These are phyloP conservation scores for Drosophila limbata DNA, from an alignment of 2,888 invertebrate species.

Conservation along the genomic window DNA sequence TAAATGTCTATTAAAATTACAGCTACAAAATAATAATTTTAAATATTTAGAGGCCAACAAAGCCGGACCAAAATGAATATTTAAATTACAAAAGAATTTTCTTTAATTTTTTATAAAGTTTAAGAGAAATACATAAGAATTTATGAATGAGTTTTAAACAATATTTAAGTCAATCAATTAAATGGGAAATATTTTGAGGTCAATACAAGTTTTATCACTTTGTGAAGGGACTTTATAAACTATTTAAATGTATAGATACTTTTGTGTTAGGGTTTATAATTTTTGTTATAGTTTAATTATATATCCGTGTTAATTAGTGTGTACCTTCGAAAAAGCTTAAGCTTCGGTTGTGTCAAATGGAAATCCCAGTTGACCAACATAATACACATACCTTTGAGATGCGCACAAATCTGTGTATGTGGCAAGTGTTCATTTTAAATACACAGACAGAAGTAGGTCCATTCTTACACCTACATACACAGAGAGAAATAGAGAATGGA, in stretches of 20 bases:
- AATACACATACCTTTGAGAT: not conserved
- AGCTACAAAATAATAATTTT: not conserved
- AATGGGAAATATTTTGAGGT: too few relatives aligned
- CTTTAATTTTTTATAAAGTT: too few relatives aligned
- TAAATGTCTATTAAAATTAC: not conserved
- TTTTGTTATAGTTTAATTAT: not conserved
- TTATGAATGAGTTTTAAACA: too few relatives aligned
- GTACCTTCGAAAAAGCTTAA: slow-evolving; percentile 1
- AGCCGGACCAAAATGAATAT: not conserved
- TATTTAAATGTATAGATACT: not conserved
- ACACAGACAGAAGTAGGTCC: slow-evolving; percentile 10
- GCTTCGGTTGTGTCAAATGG: slow-evolving; percentile 39
- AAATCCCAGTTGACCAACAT: slow-evolving; percentile 30
- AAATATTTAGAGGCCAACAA: not conserved
- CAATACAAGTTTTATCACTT: too few relatives aligned
- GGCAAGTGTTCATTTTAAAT: slow-evolving; percentile 55
- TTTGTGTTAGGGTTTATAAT: not conserved
- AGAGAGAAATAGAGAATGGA: not conserved
- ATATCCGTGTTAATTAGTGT: not conserved
- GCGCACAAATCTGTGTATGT: slow-evolving; percentile 23
- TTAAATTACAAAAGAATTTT: not conserved
- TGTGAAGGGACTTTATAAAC: too few relatives aligned
- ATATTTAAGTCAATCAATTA: too few relatives aligned
- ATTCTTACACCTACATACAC: not conserved
- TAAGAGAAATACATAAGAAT: too few relatives aligned